phyloP scores from a whole-genome alignment of 2,113 vertebrate species.

The Perca flavescens region DNA sequence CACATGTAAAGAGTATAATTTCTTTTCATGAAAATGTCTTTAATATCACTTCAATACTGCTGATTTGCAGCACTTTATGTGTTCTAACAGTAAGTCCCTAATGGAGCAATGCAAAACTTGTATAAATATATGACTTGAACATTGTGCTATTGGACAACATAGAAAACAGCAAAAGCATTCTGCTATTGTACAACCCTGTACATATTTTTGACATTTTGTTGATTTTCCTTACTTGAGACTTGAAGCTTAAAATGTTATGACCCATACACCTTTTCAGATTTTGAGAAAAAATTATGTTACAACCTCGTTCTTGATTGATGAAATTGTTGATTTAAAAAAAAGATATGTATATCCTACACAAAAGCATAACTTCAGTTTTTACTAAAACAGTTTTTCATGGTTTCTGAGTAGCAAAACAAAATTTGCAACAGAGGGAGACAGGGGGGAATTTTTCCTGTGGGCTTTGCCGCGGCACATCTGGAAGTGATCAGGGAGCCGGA shows the following conservation, averaged over 20 bases:
- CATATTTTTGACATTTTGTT: neutral
- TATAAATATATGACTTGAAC: neutral
- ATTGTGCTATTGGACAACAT: neutral
- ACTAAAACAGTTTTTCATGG: conserved; percentile 42
- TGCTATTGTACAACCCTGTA: neutral
- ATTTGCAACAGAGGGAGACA: conserved; percentile 46
- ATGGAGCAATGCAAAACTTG: neutral
- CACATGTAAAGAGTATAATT: neutral
- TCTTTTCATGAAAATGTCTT: neutral
- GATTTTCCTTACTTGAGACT: neutral
- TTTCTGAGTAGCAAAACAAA: conserved; percentile 74
- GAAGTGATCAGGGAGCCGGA: conserved; percentile 78
- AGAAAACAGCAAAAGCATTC: neutral
- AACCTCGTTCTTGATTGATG: neutral
- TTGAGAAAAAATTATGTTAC: neutral
- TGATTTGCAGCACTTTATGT: conserved; percentile 2
- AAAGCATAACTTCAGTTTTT: conserved; percentile 48
- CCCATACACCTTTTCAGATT: neutral
- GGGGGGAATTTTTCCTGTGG: conserved; percentile 62
- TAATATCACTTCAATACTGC: neutral
- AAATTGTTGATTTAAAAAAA: neutral
- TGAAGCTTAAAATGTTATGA: neutral
- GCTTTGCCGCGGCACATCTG: conserved; percentile 81
- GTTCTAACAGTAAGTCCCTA: neutral
- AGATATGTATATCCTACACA: conserved; percentile 11